Evolutionary conservation across 1,140 invertebrate species (phyloP), one percentile per base, ranked within the genome.

Genomic region (Ectropis grisescens): DNA sequence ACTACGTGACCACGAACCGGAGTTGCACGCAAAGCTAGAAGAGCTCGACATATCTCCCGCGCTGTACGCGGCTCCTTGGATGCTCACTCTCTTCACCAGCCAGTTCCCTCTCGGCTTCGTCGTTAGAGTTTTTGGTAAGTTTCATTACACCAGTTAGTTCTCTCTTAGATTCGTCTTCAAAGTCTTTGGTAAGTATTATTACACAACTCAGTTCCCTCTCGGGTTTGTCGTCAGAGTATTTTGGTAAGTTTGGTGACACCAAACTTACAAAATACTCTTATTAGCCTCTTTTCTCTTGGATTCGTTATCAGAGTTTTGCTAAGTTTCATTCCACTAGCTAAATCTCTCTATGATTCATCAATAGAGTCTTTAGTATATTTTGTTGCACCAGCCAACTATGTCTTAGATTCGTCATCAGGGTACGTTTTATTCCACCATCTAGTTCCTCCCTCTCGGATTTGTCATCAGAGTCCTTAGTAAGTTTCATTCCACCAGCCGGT

Each of bases 351-450:
- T 10, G 16, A 1, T 34, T 6, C 12, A 2, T n/a, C n/a, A n/a
- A n/a, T n/a, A n/a, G n/a, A n/a, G n/a, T n/a, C n/a, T n/a, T n/a
- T n/a, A n/a, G n/a, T n/a, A n/a, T n/a, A n/a, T n/a, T n/a, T n/a
- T n/a, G n/a, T n/a, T n/a, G n/a, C n/a, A n/a, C n/a, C n/a, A n/a
- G n/a, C n/a, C n/a, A n/a, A n/a, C n/a, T n/a, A n/a, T n/a, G n/a
- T n/a, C n/a, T n/a, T n/a, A n/a, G n/a, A n/a, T n/a, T n/a, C n/a
- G n/a, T n/a, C n/a, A n/a, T n/a, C n/a, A n/a, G n/a, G n/a, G n/a
- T n/a, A n/a, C n/a, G n/a, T n/a, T n/a, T n/a, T n/a, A n/a, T n/a
- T 98, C 98, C 83, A 95, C 96, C 9, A 97, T 95, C 11, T 95
- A 97, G 81, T 98, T 98, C 76, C n/a, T n/a, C n/a, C 93, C 95